These are phyloP conservation scores for Cheilosia urbana DNA, from an alignment of 2,888 invertebrate genomes.

Conservation along the genomic window DNA sequence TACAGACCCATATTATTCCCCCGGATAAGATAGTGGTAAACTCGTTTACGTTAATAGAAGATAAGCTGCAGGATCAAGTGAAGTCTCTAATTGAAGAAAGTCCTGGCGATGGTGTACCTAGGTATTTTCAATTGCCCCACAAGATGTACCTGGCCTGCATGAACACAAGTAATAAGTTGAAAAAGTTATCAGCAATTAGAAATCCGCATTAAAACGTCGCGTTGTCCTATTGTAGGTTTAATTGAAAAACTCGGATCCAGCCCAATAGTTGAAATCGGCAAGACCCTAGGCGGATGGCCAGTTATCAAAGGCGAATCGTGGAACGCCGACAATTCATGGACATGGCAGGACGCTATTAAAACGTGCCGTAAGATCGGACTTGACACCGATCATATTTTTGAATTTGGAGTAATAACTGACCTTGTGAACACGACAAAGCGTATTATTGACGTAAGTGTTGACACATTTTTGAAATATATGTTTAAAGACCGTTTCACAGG, in stretches of 20 bases:
- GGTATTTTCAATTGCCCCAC: slow-evolving; percentile 83
- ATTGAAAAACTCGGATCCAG: slow-evolving; percentile 91
- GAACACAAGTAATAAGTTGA: slow-evolving; percentile 82
- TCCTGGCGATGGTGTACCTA: slow-evolving; percentile 80
- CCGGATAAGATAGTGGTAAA: slow-evolving; percentile 86
- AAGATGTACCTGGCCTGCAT: slow-evolving; percentile 84
- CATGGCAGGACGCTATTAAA: slow-evolving; percentile 93
- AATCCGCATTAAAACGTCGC: slow-evolving; percentile 83
- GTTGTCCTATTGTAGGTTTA: slow-evolving; percentile 86
- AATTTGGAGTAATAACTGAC: slow-evolving; percentile 95
- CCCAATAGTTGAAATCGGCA: slow-evolving; percentile 89
- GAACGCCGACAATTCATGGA: slow-evolving; percentile 88
- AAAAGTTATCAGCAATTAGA: not conserved
- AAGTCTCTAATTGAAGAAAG: slow-evolving; percentile 82
- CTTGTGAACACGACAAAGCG: slow-evolving; percentile 94
- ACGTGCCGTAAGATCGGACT: slow-evolving; percentile 92
- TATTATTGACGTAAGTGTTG: slow-evolving; percentile 90
- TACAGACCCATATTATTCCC: slow-evolving; percentile 88
- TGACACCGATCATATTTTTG: slow-evolving; percentile 94
- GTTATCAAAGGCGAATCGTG: slow-evolving; percentile 91
- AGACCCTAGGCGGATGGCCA: slow-evolving; percentile 95
- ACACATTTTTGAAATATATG: not conserved
- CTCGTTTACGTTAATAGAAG: slow-evolving; percentile 83
- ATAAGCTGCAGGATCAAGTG: slow-evolving; percentile 83
- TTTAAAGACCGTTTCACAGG: slow-evolving; percentile 84